Evolutionary conservation across 1,140 invertebrate species (phyloP).

Genomic region (Stenopsyche tienmushanensis): DNA sequence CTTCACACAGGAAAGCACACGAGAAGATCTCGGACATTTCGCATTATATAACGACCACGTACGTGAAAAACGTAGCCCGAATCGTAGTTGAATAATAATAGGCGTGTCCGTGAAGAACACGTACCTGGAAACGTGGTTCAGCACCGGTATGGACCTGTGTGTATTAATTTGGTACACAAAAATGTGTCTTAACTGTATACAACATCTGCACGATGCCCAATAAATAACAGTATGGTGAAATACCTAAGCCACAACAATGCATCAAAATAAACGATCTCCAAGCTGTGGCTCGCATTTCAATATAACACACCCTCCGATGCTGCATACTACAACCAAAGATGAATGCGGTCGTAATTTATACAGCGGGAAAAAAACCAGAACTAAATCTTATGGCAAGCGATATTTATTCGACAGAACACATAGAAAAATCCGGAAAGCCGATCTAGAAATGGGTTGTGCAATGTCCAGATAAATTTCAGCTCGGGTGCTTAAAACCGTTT

Average conservation of each 20-base stretch:
- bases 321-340: too few species aligned
- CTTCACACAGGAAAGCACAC: neutral
- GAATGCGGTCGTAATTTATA: too few species aligned
- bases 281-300: too few species aligned
- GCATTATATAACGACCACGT: neutral
- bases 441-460: too few species aligned
- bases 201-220: conserved; percentile 7
- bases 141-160: neutral
- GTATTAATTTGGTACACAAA: conserved; percentile 11
- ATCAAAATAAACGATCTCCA: neutral
- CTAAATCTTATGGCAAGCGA: too few species aligned
- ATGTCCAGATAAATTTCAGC: too few species aligned
- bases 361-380: too few species aligned
- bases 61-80: neutral
- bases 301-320: too few species aligned
- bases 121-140: neutral
- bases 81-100: neutral
- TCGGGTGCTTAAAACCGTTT: too few species aligned
- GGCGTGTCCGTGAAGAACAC: neutral
- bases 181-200: conserved; percentile 12
- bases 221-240: conserved; percentile 15
- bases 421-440: too few species aligned
- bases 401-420: too few species aligned
- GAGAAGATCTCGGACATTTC: neutral
- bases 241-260: neutral